Evolutionary conservation across 2,113 vertebrate species (phyloP), one percentile per base, ranked within the genome.

Genomic region (Anser brachyrhynchus): DNA sequence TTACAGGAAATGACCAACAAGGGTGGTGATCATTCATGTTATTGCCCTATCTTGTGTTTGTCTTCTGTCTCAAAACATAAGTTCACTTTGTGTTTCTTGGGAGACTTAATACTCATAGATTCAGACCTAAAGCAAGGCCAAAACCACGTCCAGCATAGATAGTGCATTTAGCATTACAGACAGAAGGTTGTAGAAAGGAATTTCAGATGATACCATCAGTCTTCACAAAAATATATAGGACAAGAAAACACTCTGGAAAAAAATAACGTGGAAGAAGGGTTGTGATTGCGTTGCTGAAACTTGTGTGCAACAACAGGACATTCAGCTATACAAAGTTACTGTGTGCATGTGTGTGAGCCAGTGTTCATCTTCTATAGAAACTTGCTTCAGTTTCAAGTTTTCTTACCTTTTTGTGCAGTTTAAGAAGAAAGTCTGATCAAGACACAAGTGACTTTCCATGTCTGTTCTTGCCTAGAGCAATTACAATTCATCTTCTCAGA

Each of bases 401-500:
- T 12, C 12, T 15, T 64, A 59, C 72, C 35, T 44, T 20, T 44
- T 31, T 19, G 18, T 13, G 15, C 23, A 26, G 10, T 18, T 46
- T 29, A 21, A n/a, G n/a, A 59, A 33, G 33, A 8, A 43, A 33
- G n/a, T 46, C 46, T 79, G 81, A 81, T 78, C 18, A 46, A 94
- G 46, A 43, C 26, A 87, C 52, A 22, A 19, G 8, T 46, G 78
- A 72, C 33, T 91, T 87, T 52, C 62, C 43, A 83, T 81, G 46
- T 82, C 82, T 78, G 28, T n/a, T 52, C 49, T 92, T 73, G 82
- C 54, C 21, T 88, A 71, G 33, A 91, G 33, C 67, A 85, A 76
- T 67, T 76, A 41, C 4, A 46, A 21, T 72, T 85, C 11, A 57
- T 65, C 66, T 90, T 85, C 55, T 66, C 67, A 44, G 79, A 76